Evolutionary conservation across 2,797 vertebrate species (phyloP), one percentile per base, ranked within the genome.

Genomic region (Carduelis carduelis): DNA sequence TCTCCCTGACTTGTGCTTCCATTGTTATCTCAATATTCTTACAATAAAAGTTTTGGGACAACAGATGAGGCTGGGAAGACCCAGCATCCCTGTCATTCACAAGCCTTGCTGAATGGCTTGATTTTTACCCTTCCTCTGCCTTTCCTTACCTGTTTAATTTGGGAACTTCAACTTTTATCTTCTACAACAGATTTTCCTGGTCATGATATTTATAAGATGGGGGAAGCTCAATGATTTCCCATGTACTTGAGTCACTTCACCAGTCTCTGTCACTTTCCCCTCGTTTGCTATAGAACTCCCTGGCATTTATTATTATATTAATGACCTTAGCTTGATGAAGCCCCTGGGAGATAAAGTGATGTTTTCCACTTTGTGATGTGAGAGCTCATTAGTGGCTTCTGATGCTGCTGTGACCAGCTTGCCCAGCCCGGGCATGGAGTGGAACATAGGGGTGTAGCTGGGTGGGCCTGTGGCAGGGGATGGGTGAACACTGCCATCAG

Each of bases 401-500:
- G 63, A 13, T 21, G 43, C 18, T 52, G 34, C 68, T 24, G 47
- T 19, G 8, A 10, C 55, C 69, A 56, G 26, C 23, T 41, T 65
- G 50, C 46, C 55, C 14, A 68, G 26, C 23, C 19, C 0, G 0
- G 63, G 27, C 59, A 10, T 0, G 1, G 26, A 22, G 22, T 3
- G 1, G 19, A 22, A 20, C 32, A 11, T 11, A 28, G 9, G 15
- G 1, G 5, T 22, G 21, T 26, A 24, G 20, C 49, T 32, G 53
- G 14, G 16, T 39, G n/a, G 43, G 47, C 32, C 61, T 24, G 1
- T 1, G 12, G 22, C 5, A 0, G 8, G 46, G 35, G 12, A 34
- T 41, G 23, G 14, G 11, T 37, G 60, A n/a, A 39, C 0, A 0
- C 34, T 72, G 35, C 37, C n/a, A 81, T 46, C 2, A 26, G n/a